Evolutionary conservation across 1,140 invertebrate genomes (phyloP), one percentile per base, ranked within the genome.

Genomic region (Drosophila guanche): DNA sequence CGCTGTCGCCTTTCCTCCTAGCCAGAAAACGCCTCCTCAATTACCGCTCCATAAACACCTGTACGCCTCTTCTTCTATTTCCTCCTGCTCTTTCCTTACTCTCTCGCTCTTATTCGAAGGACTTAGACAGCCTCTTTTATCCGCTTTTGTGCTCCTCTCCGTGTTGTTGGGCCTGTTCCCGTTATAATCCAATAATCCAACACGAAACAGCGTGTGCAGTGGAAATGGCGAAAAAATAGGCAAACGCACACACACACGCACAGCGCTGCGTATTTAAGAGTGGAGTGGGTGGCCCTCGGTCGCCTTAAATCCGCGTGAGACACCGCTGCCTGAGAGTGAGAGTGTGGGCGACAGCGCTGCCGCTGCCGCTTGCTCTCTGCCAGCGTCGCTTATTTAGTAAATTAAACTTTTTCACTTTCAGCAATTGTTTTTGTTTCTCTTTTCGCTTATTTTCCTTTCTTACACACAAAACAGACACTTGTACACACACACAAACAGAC

Each of bases 151-250:
- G 16, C 2, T 6, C n/a, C 41, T 47, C 47, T 43, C 47, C 27
- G 25, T 55, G 41, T 68, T 48, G 51, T 46, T 69, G 51, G 68
- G 66, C 51, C 50, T 67, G 62, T 74, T 55, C 69, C 81, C 78
- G 83, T 79, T 83, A 78, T 86, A 88, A 88, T 83, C 78, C 83
- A 83, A 83, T 88, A 86, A 86, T 86, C 83, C 83, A 86, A 86
- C 78, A 75, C 81, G 81, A 85, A 85, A 67, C 77, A 86, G 81
- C 81, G 77, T 85, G 81, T 77, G 79, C 81, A 85, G 65, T 51
- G 67, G 74, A 71, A 76, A 83, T 88, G 67, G 83, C 83, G 10
- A 84, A 84, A 84, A 84, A 84, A 76, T 81, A 83, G 76, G 79
- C 65, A 84, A 50, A 71, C 59, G 70, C 79, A 58, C 61, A 41